Base-by-base conservation (phyloP, 1,140 invertebrate species). In the Ips typographus region DNA sequence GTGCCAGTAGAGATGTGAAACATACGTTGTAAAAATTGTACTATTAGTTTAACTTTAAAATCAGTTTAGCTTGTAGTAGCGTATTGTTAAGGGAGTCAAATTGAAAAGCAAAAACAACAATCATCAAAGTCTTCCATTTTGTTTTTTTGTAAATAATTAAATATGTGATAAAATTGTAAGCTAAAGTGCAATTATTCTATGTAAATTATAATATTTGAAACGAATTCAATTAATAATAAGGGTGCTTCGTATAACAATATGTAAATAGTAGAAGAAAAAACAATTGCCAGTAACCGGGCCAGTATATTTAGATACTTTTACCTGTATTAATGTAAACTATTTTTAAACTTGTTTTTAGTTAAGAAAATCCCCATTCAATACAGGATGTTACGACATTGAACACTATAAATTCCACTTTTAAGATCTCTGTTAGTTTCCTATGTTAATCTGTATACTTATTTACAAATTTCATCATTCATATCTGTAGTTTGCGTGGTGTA, bases 1-100 rank as follows among this genome's bases (percentile, higher is more conserved):
- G 69, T 71, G 69, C 69, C 69, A 71, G 69, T 71, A 71, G 69
- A 56, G 64, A 71, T 71, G 69, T 71, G 63, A 71, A 71, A 63
- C 58, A 40, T 59, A 52, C 5, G 58, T 67, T 67, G 43, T 60
- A 59, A 59, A 59, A 52, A 51, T 40, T 61, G 1, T 2, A 40
- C 42, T 41, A 61, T 53, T 53, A 53, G 8, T 53, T 53, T 42
- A 8, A 62, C 8, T 36, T 36, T 47, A 37, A 7, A 40, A 47
- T 22, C 5, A n/a, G 41, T 49, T n/a, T 37, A 22, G 22, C 22
- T 22, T 22, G 22, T 22, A 22, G 22, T 22, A 22, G 22, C 22
- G 22, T 22, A 22, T 22, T 22, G 22, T 22, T 22, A 22, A 22
- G 22, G 22, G 22, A 22, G 22, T 22, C 22, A 22, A 22, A 22